A percentile compares a stretch with the other conserved stretches of the same genome.
These are phyloP conservation scores for Crocodylus rhombifer DNA, from an alignment of 2,797 vertebrate genomes.

Conservation along the genomic window DNA sequence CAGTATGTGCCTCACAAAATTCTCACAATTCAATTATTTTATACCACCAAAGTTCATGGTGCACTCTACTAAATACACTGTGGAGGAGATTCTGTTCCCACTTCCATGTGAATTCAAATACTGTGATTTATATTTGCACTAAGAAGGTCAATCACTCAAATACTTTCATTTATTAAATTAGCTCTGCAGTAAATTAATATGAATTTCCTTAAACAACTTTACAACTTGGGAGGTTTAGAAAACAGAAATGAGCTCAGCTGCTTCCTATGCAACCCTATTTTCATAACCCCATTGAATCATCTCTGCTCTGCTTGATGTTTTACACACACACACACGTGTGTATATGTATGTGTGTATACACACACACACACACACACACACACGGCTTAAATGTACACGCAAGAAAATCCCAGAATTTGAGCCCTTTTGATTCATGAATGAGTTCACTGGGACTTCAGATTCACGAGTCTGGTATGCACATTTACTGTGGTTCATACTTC, in stretches of 20 bases:
- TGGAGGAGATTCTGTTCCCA: conserved; percentile 28
- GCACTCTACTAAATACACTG: conserved; percentile 13
- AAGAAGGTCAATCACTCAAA: conserved; percentile 77
- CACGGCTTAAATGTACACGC: background rate
- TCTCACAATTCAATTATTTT: background rate
- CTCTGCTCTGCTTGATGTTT: conserved; percentile 60
- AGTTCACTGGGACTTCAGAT: conserved; percentile 6
- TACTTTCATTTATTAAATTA: conserved; percentile 83
- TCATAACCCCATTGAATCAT: conserved; percentile 70
- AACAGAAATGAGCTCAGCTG: conserved; percentile 67
- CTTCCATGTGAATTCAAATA: conserved; percentile 53
- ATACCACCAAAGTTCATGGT: conserved; percentile 32
- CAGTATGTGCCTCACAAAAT: background rate
- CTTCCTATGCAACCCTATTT: conserved; percentile 75
- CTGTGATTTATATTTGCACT: conserved; percentile 71
- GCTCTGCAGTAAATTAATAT: conserved; percentile 78
- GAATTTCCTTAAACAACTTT: conserved; percentile 74
- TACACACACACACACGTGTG: conserved; percentile 6
- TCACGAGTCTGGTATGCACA: conserved; percentile 12
- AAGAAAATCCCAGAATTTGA: background rate
- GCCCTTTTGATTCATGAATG: background rate
- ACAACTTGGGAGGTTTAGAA: conserved; percentile 78
- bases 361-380: too few species aligned
- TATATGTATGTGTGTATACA: conserved; percentile 17
- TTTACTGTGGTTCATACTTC: background rate